Evolutionary conservation across 2,113 vertebrate species (phyloP).

Genomic region (Catharus fuscescens): DNA sequence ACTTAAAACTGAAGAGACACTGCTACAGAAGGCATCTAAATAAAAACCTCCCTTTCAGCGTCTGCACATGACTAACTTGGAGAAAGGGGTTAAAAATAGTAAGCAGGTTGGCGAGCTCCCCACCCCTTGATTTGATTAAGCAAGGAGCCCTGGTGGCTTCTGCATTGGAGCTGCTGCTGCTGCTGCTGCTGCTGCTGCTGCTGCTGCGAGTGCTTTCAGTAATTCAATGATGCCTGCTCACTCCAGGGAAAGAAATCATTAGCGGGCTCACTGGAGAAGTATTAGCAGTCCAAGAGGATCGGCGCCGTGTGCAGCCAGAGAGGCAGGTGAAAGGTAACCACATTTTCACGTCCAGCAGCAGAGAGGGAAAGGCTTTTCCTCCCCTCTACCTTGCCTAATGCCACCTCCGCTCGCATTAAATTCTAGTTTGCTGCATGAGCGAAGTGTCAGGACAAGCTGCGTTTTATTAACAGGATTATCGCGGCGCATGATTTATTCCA

Average conservation of each 20-base stretch:
- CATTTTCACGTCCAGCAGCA: slow-evolving; percentile 25
- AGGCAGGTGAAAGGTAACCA: slow-evolving; percentile 70
- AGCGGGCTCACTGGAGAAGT: slow-evolving; percentile 69
- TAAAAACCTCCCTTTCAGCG: background rate
- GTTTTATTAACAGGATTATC: slow-evolving; percentile 89
- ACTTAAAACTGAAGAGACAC: background rate
- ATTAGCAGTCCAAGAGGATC: slow-evolving; percentile 73
- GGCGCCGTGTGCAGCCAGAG: background rate
- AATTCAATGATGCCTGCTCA: slow-evolving; percentile 78
- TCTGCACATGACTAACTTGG: slow-evolving; percentile 41
- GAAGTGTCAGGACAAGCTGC: slow-evolving; percentile 86
- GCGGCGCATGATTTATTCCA: slow-evolving; percentile 84
- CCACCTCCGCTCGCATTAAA: slow-evolving; percentile 73
- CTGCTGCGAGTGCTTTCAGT: slow-evolving; percentile 72
- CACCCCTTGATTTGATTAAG: slow-evolving; percentile 76
- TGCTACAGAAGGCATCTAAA: slow-evolving; percentile 13
- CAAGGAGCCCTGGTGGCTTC: slow-evolving; percentile 63
- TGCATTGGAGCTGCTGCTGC: slow-evolving; percentile 66
- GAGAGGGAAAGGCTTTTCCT: slow-evolving; percentile 38
- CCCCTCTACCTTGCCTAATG: slow-evolving; percentile 41
- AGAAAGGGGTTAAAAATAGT: slow-evolving; percentile 64
- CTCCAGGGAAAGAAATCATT: slow-evolving; percentile 82
- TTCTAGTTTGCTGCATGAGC: slow-evolving; percentile 82
- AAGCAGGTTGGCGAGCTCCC: slow-evolving; percentile 55
- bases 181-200: slow-evolving; percentile 45